Conservation (phyloP, 1,140 invertebrate species). For the Anagrus nilaparvatae region DNA sequence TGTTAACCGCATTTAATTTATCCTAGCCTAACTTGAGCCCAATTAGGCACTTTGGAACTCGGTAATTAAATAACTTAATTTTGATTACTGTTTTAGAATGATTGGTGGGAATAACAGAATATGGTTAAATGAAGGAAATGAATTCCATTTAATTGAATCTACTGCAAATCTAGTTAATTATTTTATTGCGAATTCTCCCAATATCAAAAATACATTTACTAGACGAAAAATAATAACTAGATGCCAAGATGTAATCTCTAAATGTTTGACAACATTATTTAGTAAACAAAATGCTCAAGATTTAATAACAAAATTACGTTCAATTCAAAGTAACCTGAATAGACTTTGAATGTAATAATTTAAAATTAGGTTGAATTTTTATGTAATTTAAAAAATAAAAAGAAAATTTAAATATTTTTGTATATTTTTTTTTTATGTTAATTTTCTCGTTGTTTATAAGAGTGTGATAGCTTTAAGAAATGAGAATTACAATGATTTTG, state of each 20-base stretch:
- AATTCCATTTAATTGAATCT: conserved; percentile 63
- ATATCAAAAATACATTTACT: conserved; percentile 42
- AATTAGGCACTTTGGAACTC: no score
- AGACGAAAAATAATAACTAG: conserved; percentile 51
- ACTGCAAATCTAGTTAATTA: conserved; percentile 54
- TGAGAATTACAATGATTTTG: no score
- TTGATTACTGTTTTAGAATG: conserved; percentile 45
- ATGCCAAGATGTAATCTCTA: conserved; percentile 56
- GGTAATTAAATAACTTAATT: no score
- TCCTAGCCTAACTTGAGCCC: no score
- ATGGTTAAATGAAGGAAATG: conserved; percentile 66
- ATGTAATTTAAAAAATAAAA: no score
- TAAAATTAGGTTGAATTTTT: no score
- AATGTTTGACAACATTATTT: conserved; percentile 54
- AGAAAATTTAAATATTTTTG: no score
- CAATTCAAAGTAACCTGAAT: conserved; percentile 42
- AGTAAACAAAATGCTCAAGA: conserved; percentile 53
- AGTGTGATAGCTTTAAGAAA: no score
- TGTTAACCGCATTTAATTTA: no score
- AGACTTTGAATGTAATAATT: conserved; percentile 39
- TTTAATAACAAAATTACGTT: conserved; percentile 42
- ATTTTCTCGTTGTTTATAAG: no score
- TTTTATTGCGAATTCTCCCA: conserved; percentile 46
- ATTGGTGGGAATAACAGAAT: conserved; percentile 63
- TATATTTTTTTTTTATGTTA: no score